Percentiles rank a stretch among this genome's conserved stretches.
These are phyloP conservation scores for Cantharis lateralis DNA, from an alignment of 2,888 invertebrate species.

Conservation along the genomic window DNA sequence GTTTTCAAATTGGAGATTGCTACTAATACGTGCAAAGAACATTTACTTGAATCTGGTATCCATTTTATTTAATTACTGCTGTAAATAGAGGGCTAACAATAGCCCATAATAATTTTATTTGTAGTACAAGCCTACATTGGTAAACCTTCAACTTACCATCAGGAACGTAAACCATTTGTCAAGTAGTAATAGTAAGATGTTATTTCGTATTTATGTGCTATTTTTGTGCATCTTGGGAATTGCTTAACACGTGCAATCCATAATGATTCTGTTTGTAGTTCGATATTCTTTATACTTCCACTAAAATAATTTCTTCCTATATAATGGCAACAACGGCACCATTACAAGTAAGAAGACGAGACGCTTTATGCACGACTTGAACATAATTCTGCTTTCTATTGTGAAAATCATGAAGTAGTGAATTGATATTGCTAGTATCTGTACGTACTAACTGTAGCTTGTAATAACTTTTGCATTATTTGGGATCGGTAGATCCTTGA, in stretches of 20 bases:
- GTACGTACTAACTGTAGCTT: neutral
- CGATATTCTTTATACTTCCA: neutral
- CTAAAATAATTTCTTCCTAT: neutral
- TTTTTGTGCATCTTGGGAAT: neutral
- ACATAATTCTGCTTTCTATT: neutral
- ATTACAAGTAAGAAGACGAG: neutral
- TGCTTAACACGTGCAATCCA: neutral
- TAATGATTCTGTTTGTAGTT: neutral
- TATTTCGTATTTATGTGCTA: neutral
- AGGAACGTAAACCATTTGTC: neutral
- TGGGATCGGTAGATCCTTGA: neutral
- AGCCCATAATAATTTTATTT: neutral
- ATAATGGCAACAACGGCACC: neutral
- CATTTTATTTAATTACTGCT: neutral
- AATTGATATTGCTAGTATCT: too few species aligned
- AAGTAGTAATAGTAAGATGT: neutral
- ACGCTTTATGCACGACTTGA: neutral
- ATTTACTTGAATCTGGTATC: neutral
- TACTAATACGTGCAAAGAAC: neutral
- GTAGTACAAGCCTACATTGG: neutral
- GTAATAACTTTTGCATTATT: neutral
- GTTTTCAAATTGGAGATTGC: neutral
- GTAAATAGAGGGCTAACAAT: neutral
- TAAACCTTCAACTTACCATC: neutral
- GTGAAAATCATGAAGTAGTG: neutral